Conservation (phyloP, 2,797 vertebrate species). For the Limnodromus scolopaceus region DNA sequence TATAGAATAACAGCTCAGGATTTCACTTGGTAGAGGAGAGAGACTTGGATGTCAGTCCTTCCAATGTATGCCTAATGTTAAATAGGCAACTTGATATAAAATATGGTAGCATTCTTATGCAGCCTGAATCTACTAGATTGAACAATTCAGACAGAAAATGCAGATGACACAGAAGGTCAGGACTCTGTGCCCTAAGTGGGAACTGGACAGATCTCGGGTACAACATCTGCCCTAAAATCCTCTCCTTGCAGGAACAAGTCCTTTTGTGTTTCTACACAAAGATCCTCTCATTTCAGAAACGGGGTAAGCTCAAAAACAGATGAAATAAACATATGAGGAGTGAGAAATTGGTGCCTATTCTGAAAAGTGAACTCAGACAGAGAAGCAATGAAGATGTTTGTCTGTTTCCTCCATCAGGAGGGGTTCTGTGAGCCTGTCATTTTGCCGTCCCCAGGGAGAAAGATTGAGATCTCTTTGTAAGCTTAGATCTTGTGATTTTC, state of each 20-base stretch:
- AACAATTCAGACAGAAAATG: neutral
- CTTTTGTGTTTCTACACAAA: neutral
- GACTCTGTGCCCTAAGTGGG: neutral
- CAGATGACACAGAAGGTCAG: neutral
- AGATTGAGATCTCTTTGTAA: neutral
- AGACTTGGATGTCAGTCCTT: neutral
- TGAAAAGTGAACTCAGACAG: neutral
- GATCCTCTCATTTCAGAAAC: neutral
- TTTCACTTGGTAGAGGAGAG: neutral
- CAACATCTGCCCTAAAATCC: neutral
- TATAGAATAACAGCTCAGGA: neutral
- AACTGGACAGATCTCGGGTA: neutral
- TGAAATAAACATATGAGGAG: neutral
- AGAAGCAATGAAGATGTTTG: neutral
- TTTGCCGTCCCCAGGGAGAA: neutral
- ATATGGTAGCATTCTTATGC: fast-evolving
- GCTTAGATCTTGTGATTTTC: neutral
- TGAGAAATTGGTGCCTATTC: neutral
- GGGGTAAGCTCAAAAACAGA: neutral
- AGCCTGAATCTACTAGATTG: neutral
- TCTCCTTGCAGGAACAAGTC: neutral
- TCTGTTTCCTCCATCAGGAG: neutral
- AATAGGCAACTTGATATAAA: neutral
- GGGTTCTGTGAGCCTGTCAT: neutral
- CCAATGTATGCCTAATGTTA: neutral